Evolutionary conservation across 53 echinoderm and acorn worm species (phyloP).

Genomic region (Patiria pectinifera): DNA sequence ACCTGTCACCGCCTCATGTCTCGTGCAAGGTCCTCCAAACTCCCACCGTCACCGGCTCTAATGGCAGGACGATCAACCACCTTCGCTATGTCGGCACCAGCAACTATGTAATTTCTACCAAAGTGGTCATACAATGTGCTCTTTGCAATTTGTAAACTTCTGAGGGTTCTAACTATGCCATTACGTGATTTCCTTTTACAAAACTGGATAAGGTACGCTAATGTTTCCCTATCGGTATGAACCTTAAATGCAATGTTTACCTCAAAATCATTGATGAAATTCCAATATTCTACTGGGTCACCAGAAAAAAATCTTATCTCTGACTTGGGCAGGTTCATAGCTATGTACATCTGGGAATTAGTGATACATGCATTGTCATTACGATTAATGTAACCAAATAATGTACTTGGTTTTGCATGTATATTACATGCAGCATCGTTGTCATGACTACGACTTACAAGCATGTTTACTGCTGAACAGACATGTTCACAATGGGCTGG

Average conservation of each 20-base stretch:
- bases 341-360: slow-evolving; percentile 61
- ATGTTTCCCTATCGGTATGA: slow-evolving; percentile 37
- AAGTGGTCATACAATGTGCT: slow-evolving; percentile 72
- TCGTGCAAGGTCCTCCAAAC: slow-evolving; percentile 72
- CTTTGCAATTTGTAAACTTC: slow-evolving; percentile 49
- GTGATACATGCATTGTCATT: too few species aligned
- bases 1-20: slow-evolving; percentile 82
- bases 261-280: slow-evolving; percentile 68
- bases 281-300: slow-evolving; percentile 75
- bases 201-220: slow-evolving; percentile 72
- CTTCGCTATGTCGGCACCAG: slow-evolving; percentile 58
- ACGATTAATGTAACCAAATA: slow-evolving; percentile 10
- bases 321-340: slow-evolving; percentile 76
- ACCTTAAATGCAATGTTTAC: slow-evolving; percentile 56
- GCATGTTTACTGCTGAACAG: background rate
- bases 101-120: slow-evolving; percentile 71
- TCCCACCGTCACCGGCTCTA: slow-evolving; percentile 50
- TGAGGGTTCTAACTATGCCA: slow-evolving; percentile 46
- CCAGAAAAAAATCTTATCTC: slow-evolving; percentile 69
- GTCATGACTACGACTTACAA: background rate
- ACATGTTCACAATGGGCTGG: background rate
- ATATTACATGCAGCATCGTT: background rate
- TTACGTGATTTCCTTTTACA: slow-evolving; percentile 63
- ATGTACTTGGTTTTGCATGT: slow-evolving; percentile 26
- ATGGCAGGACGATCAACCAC: slow-evolving; percentile 58